Evolutionary conservation across 1,140 invertebrate species (phyloP).

Genomic region (Capitella teleta): DNA sequence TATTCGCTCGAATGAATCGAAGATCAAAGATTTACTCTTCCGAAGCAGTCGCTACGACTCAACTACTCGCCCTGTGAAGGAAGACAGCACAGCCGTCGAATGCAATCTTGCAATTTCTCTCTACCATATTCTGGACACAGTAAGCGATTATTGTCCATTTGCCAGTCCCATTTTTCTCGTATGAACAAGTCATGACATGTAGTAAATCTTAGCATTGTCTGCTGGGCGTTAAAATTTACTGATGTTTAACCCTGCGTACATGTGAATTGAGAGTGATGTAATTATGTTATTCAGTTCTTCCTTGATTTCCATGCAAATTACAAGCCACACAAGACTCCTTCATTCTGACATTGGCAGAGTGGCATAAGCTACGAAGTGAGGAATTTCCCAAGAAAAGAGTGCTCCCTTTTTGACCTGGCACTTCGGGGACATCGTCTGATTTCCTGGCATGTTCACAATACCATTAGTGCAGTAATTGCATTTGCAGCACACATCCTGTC

Average conservation of each 20-base stretch:
- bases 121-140: constrained; percentile 18
- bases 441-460: too few species aligned
- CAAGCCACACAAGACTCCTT: too few species aligned
- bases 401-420: too few species aligned
- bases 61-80: constrained; percentile 13
- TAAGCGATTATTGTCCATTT: too few species aligned
- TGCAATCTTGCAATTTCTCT: constrained; percentile 14
- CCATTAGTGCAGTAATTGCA: too few species aligned
- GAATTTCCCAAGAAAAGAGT: too few species aligned
- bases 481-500: too few species aligned
- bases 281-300: not conserved
- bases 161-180: too few species aligned
- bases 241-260: constrained; percentile 3
- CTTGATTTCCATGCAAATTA: too few species aligned
- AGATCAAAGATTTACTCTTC: constrained; percentile 9
- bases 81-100: constrained; percentile 11
- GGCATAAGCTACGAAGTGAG: too few species aligned
- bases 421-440: too few species aligned
- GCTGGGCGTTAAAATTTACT: not conserved
- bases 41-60: constrained; percentile 11
- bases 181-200: not conserved
- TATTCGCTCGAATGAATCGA: constrained; percentile 8
- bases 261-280: not conserved
- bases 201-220: not conserved
- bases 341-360: too few species aligned